Evolutionary conservation across 2,797 vertebrate genomes (phyloP).

Genomic region (Neosilurus mollespiculum): DNA sequence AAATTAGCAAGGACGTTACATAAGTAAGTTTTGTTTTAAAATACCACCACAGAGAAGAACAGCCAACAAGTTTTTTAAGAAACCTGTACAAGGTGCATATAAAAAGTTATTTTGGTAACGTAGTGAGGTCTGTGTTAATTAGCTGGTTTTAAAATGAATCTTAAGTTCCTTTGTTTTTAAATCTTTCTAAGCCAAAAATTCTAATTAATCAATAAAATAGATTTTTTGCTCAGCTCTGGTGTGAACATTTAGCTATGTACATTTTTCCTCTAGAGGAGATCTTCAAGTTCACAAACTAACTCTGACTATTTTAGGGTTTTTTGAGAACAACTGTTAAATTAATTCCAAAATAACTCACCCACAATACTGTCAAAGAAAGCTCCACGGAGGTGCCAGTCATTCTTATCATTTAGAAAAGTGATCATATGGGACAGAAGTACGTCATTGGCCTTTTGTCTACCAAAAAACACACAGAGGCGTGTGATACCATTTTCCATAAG

Average conservation of each 20-base stretch:
- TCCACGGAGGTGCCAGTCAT: conserved; percentile 96
- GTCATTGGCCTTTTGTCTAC: conserved; percentile 96
- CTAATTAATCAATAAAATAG: too few relatives aligned
- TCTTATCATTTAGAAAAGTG: conserved; percentile 98
- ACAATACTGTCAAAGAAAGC: conserved; percentile 99
- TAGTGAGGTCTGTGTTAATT: too few relatives aligned
- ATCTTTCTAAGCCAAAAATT: too few relatives aligned
- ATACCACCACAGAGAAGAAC: too few relatives aligned
- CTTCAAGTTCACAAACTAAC: conserved; percentile 6
- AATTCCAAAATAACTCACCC: conserved; percentile 69
- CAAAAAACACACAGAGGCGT: conserved; percentile 95
- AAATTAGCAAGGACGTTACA: too few relatives aligned
- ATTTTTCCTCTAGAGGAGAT: not conserved
- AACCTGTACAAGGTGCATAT: too few relatives aligned
- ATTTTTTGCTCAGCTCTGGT: not conserved
- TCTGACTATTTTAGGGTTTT: not conserved
- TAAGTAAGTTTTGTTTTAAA: too few relatives aligned
- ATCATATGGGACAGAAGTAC: conserved; percentile 98
- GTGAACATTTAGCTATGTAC: not conserved
- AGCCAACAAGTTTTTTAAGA: too few relatives aligned
- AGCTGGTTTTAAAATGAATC: too few relatives aligned
- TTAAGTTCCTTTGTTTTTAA: too few relatives aligned
- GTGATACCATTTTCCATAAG: conserved; percentile 99
- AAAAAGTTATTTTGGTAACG: too few relatives aligned
- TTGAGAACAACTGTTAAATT: not conserved